Base-by-base conservation (phyloP, 2,888 invertebrate genomes). In the Phaonia tiefii region DNA sequence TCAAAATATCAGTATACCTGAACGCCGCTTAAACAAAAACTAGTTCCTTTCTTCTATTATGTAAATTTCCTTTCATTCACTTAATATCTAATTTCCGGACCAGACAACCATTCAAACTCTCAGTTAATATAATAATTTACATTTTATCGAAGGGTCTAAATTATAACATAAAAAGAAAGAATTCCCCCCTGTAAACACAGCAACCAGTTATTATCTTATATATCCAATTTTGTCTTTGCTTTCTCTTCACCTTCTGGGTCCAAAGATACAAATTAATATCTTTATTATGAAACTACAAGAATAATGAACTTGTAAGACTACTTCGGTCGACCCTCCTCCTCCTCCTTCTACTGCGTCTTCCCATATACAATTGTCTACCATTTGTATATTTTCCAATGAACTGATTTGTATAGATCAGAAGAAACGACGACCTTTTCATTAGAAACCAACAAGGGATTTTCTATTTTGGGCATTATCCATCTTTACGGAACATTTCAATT, bases 331-430 rank as follows among this genome's bases (percentile, higher is more conserved):
- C 60, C 1, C 60, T 20, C 20, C 60, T 8, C 20, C n/a, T 17
- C 37, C 60, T 60, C 39, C 10, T 54, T 10, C 15, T 60, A 22
- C 15, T 51, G 51, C n/a, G 22, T 1, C 51, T 10, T 51, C 11
- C 20, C 63, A 42, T 39, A 63, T 63, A n/a, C n/a, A n/a, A n/a
- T n/a, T n/a, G n/a, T n/a, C n/a, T n/a, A n/a, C n/a, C n/a, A n/a
- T n/a, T n/a, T n/a, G n/a, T n/a, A 20, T 63, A 42, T 42, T 63
- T 63, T 63, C 63, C 63, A 42, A 1, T 63, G 63, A 63, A 63
- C 37, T 63, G 13, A 63, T 63, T 63, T 63, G n/a, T 15, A 7
- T 20, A 10, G 17, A 22, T 22, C 51, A 20, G 20, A 51, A 51
- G 17, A 20, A 20, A 31, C 31, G 31, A 31, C 31, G 63, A 63